Base-by-base conservation (phyloP, 2,797 vertebrate genomes). In the Capromys pilorides region DNA sequence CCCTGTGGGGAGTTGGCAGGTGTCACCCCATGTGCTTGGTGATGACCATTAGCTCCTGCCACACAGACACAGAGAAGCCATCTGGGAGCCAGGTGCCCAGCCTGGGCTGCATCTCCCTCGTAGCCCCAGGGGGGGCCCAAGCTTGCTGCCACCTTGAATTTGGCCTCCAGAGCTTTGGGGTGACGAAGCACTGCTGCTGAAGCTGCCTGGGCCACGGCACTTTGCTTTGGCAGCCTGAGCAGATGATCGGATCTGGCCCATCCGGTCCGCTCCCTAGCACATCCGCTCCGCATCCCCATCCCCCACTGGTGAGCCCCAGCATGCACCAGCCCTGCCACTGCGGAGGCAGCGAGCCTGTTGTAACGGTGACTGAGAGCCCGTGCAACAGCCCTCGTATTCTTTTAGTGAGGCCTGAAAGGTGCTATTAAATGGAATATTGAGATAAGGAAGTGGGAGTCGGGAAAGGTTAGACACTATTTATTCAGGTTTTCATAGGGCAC, bases 381-480 rank as follows among this genome's bases (percentile, higher is more conserved):
- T 61, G 26, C 95, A 93, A 97, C 94, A 36, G n/a, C 93, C 49
- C 95, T 96, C 93, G 24, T 96, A 90, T 96, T 96, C 95, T 96
- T 96, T 96, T 95, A 96, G 92, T 91, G 97, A 85, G 94, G 93
- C 88, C 81, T 93, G 93, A 90, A 87, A 92, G 93, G 80, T 69
- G 84, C 92, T 51, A 90, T 93, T 95, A 95, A 94, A 94, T 0
- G 90, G 94, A 45, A 94, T 95, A 94, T 96, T 96, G 96, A 96
- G 95, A 95, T 94, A 94, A 90, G 93, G 61, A 79, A 80, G 90
- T 31, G 49, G 88, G 95, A 96, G 85, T 66, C 54, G 4, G 88
- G 49, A 78, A 93, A 96, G 97, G 97, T 95, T 92, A 97, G 95
- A 69, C 82, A 93, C 75, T 94, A 41, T 95, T 97, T 95, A 94